These are phyloP conservation scores for Chloromyia formosa DNA, from an alignment of 2,888 invertebrate species.

Conservation along the genomic window DNA sequence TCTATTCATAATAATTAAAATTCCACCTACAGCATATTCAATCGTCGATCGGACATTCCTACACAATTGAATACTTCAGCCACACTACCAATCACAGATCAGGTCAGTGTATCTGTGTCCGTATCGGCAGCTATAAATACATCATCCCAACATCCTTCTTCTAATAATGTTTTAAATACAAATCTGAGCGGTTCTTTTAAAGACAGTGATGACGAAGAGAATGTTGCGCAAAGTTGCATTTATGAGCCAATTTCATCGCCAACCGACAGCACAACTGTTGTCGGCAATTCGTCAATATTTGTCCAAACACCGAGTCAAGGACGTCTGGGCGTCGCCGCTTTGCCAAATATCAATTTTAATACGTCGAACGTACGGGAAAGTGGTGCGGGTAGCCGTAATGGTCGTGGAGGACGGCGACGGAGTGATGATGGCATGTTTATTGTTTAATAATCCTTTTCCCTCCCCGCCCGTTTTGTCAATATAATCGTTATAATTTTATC, in stretches of 20 bases:
- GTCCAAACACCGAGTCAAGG: slow-evolving; percentile 60
- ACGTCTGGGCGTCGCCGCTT: slow-evolving; percentile 61
- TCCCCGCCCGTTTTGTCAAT: neutral
- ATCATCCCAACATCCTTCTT: slow-evolving; percentile 50
- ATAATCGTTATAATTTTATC: slow-evolving; percentile 18
- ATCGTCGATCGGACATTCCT: slow-evolving; percentile 45
- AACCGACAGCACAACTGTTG: slow-evolving; percentile 1
- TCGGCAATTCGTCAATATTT: slow-evolving; percentile 56
- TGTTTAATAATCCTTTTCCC: slow-evolving; percentile 12
- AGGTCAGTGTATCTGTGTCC: slow-evolving; percentile 41
- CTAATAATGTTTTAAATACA: slow-evolving; percentile 64
- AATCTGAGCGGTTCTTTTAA: slow-evolving; percentile 64
- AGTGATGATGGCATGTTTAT: slow-evolving; percentile 26
- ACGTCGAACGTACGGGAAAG: neutral
- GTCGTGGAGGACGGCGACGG: slow-evolving; percentile 10
- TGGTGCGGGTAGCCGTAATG: neutral
- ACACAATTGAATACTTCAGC: slow-evolving; percentile 47
- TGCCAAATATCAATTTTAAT: slow-evolving; percentile 55
- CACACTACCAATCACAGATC: slow-evolving; percentile 58
- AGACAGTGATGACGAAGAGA: slow-evolving; percentile 56
- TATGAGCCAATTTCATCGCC: slow-evolving; percentile 58
- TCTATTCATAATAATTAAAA: neutral
- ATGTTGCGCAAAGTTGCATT: slow-evolving; percentile 56
- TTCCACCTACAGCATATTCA: slow-evolving; percentile 32
- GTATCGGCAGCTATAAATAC: slow-evolving; percentile 36